phyloP scores from a whole-genome alignment of 2,888 invertebrate species.

The Fragum fragum region DNA sequence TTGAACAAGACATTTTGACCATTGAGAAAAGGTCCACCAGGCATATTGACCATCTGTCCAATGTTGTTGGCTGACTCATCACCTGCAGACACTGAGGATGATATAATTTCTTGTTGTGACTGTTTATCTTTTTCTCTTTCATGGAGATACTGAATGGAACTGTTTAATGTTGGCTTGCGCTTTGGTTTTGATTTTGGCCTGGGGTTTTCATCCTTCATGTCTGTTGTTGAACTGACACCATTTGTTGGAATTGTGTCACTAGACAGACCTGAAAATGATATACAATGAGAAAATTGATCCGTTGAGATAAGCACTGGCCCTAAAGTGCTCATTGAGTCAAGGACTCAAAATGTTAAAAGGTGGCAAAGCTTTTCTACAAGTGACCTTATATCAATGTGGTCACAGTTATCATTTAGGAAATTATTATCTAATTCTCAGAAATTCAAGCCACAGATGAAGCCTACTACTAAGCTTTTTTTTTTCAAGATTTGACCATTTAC shows the following conservation, averaged over 20 bases:
- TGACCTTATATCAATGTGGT: neutral
- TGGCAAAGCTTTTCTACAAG: neutral
- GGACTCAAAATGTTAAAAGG: neutral
- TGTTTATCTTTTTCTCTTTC: constrained; percentile 58
- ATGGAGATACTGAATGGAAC: constrained; percentile 68
- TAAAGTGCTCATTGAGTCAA: too few species aligned
- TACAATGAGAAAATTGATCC: too few species aligned
- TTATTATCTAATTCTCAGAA: too few species aligned
- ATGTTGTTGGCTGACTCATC: constrained; percentile 55
- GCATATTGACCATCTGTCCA: constrained; percentile 67
- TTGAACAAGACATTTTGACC: constrained; percentile 75
- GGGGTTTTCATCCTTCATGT: constrained; percentile 52
- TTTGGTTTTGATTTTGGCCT: constrained; percentile 64
- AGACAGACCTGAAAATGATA: constrained; percentile 44
- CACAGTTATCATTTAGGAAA: too few species aligned
- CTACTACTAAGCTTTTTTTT: too few species aligned
- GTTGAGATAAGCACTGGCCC: too few species aligned
- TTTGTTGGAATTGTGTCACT: constrained; percentile 63
- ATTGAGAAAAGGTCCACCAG: constrained; percentile 62
- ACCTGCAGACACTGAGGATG: constrained; percentile 63
- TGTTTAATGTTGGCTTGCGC: constrained; percentile 73
- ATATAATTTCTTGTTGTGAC: constrained; percentile 67
- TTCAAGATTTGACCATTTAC: too few species aligned
- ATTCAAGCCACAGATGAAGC: too few species aligned
- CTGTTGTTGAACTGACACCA: constrained; percentile 64